Evolutionary conservation across 2,113 vertebrate species (phyloP), one percentile per base, ranked within the genome.

Genomic region (Zootoca vivipara): DNA sequence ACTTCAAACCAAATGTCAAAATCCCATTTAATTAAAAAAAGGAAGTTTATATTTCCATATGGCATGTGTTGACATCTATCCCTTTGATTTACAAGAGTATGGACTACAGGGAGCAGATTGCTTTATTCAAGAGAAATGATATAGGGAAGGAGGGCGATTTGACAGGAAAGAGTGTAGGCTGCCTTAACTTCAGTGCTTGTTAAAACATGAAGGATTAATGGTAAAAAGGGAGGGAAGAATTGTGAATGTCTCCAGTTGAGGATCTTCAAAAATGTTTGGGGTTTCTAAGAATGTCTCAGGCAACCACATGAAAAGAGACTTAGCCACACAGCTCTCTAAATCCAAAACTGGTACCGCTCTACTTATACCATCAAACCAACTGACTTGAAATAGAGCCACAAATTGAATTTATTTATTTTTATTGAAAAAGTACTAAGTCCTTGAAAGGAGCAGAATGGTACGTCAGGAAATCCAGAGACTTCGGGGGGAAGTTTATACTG

Each of bases 171-270:
- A 95, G 89, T 89, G 92, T 93, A 96, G 95, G 96, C 94, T 94
- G 94, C 88, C 93, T 96, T 96, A 95, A 95, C 93, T 96, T 93
- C 92, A 94, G 93, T 93, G 94, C 95, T 95, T 96, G 95, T 97
- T 97, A 95, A 96, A 97, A 96, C 95, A 95, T 91, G 95, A 97
- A 96, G 95, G 91, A 96, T 96, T 97, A 96, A 95, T 94, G 91
- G 93, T 91, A 95, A 95, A 96, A 94, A 95, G 92, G 90, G 95
- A 96, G 94, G 93, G 94, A 94, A 94, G 95, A 95, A 96, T 95
- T 94, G 93, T 95, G 95, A 94, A 95, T 94, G 95, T 97, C 96
- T 97, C 96, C 94, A 97, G 94, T 95, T 97, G 94, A 95, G 95
- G 91, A 95, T 96, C 96, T 96, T 97, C 96, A 96, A 93, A 96